Evolutionary conservation across 2,113 vertebrate species (phyloP).

Genomic region (Sus scrofa): DNA sequence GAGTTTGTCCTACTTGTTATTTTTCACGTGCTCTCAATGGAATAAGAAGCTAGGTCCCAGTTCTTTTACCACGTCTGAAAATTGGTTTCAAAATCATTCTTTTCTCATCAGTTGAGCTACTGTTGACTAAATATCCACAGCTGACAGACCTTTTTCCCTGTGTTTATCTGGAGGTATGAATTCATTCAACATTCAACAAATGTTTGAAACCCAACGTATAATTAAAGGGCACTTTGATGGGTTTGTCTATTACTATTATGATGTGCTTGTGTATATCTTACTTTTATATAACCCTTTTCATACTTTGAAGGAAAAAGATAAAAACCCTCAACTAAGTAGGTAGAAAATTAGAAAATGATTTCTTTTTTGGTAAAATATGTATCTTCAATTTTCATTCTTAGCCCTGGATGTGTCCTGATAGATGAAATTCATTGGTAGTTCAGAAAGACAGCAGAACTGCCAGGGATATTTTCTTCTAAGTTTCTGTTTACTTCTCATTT

Average conservation of each 20-base stretch:
- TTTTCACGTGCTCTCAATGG: neutral
- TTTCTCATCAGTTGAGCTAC: neutral
- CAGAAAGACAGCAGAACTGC: neutral
- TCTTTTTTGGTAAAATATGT: neutral
- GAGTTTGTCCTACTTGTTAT: neutral
- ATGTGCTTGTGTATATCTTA: neutral
- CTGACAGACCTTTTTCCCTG: neutral
- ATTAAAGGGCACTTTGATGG: neutral
- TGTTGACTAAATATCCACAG: neutral
- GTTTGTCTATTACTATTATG: neutral
- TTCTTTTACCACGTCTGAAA: neutral
- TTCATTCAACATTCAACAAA: neutral
- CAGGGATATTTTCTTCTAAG: neutral
- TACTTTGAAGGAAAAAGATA: neutral
- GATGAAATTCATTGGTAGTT: neutral
- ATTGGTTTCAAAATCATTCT: neutral
- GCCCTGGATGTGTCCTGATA: neutral
- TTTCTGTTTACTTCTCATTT: constrained; percentile 27
- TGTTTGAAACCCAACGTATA: neutral
- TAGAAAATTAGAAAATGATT: neutral
- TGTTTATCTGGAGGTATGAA: neutral
- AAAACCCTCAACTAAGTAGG: neutral
- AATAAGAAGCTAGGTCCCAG: neutral
- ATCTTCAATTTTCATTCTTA: neutral
- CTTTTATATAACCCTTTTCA: neutral